phyloP scores from a whole-genome alignment of 2,113 vertebrate genomes.

The Thunnus maccoyii region DNA sequence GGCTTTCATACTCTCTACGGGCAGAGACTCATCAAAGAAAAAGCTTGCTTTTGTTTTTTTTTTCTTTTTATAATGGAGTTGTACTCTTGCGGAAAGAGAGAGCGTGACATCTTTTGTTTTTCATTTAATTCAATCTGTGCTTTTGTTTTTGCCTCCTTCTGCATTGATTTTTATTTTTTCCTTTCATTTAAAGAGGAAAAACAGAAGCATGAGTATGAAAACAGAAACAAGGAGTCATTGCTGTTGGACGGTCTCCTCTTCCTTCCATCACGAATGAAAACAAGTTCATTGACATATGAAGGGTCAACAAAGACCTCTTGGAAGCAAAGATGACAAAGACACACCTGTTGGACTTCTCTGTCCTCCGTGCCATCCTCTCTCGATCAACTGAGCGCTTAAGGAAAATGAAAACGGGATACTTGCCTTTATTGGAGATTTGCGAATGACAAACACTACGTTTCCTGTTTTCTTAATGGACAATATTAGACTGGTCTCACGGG shows the following conservation, averaged over 20 bases:
- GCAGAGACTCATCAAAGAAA: background rate
- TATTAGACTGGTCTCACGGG: conserved; percentile 68
- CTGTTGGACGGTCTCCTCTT: background rate
- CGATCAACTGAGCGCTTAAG: background rate
- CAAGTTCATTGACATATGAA: conserved; percentile 30
- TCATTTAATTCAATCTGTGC: background rate
- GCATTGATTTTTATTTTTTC: background rate
- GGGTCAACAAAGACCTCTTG: conserved; percentile 11
- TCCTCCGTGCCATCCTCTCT: conserved; percentile 11
- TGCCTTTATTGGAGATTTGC: conserved; percentile 19
- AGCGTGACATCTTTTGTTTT: background rate
- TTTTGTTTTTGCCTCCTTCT: background rate
- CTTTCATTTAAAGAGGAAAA: conserved; percentile 11
- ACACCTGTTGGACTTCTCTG: conserved; percentile 51
- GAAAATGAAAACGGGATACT: conserved; percentile 28
- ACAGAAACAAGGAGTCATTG: conserved; percentile 12
- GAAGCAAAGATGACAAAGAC: conserved; percentile 34
- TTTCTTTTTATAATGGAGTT: conserved; percentile 10
- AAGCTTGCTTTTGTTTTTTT: conserved; percentile 29
- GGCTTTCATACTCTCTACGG: conserved; percentile 5
- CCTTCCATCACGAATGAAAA: conserved; percentile 46
- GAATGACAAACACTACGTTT: conserved; percentile 55
- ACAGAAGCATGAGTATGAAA: background rate
- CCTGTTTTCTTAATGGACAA: conserved; percentile 71
- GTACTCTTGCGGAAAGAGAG: background rate